A percentile compares a stretch with the other conserved stretches of the same genome.
Evolutionary conservation across 2,888 invertebrate species (phyloP).

Genomic region (Noctua janthina): DNA sequence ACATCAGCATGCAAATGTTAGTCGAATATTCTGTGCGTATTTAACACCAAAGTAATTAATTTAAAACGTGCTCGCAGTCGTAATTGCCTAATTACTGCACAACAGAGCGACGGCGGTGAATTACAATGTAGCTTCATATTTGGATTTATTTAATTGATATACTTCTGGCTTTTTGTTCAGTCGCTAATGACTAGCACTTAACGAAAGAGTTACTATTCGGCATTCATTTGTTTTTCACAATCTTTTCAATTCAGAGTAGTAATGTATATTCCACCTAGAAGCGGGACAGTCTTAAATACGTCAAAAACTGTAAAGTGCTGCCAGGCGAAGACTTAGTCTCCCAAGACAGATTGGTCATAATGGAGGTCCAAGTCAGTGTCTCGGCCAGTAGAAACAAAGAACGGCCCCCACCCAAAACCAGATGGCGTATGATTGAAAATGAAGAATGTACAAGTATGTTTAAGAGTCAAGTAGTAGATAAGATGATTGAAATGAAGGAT

Average conservation of each 20-base stretch:
- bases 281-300: too few relatives aligned
- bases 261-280: neutral
- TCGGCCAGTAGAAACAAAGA: too few relatives aligned
- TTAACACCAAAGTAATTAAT: constrained; percentile 62
- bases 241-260: neutral
- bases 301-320: too few relatives aligned
- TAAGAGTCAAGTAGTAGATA: too few relatives aligned
- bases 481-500: too few relatives aligned
- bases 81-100: constrained; percentile 63
- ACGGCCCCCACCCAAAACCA: too few relatives aligned
- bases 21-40: constrained; percentile 62
- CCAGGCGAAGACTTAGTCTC: too few relatives aligned
- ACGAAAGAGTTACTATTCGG: constrained; percentile 1
- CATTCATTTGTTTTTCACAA: neutral
- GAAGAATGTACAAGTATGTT: too few relatives aligned
- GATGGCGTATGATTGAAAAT: too few relatives aligned
- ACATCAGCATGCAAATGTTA: constrained; percentile 62
- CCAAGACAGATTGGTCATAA: too few relatives aligned
- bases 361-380: too few relatives aligned
- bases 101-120: constrained; percentile 48
- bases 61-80: constrained; percentile 60
- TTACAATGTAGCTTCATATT: constrained; percentile 54
- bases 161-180: constrained; percentile 43
- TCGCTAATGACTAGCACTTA: constrained; percentile 36
- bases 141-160: constrained; percentile 59